phyloP scores from a whole-genome alignment of 2,113 vertebrate species.

The human (Homo sapiens) region DNA sequence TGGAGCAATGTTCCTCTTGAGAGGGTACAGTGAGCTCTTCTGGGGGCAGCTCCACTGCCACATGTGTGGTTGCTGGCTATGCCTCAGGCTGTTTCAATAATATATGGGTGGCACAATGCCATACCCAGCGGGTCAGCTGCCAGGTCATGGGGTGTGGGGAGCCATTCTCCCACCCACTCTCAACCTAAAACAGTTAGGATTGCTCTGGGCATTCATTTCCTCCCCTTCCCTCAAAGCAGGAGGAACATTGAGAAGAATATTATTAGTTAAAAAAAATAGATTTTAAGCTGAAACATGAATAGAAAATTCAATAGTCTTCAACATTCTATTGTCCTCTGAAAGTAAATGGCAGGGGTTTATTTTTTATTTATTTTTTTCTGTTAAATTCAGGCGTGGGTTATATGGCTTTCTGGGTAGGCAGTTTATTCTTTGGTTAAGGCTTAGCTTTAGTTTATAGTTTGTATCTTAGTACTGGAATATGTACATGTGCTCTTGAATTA shows the following conservation, averaged over 20 bases:
- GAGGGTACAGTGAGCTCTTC: neutral
- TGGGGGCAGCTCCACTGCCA: neutral
- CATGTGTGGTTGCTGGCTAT: neutral
- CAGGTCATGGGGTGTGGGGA: neutral
- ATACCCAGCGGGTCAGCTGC: neutral
- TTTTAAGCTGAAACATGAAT: conserved; percentile 22
- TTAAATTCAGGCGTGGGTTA: neutral
- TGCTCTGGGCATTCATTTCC: neutral
- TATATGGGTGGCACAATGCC: neutral
- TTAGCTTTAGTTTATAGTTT: conserved; percentile 53
- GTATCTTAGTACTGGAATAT: neutral
- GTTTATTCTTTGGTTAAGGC: neutral
- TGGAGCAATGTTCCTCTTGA: neutral
- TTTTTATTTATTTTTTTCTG: conserved; percentile 27
- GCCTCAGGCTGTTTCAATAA: neutral
- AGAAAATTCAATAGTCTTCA: neutral
- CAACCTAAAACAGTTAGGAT: neutral
- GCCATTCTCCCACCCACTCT: neutral
- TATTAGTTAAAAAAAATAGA: neutral
- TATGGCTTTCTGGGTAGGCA: conserved; percentile 14
- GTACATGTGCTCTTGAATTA: neutral
- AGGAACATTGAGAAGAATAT: neutral
- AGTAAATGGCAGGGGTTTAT: neutral
- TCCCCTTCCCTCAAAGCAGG: neutral
- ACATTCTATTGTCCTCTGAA: neutral